Percentiles rank a stretch among this genome's conserved stretches.
phyloP scores from a whole-genome alignment of 2,113 vertebrate genomes.

The Mormoops blainvillei region DNA sequence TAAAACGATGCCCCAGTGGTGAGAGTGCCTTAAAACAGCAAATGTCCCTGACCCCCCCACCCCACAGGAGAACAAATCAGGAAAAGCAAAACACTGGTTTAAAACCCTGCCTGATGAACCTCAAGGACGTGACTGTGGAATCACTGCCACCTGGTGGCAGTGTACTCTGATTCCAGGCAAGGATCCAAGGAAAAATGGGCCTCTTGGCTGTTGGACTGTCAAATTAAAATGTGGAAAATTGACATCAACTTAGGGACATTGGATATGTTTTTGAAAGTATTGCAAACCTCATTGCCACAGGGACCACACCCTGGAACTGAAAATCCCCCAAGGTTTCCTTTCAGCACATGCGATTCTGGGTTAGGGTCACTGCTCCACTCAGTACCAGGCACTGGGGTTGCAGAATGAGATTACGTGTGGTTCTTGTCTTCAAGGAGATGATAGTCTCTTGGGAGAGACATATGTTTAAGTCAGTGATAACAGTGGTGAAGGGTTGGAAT shows the following conservation, averaged over 20 bases:
- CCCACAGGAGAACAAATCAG: not conserved
- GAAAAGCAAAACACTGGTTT: not conserved
- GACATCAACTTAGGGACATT: not conserved
- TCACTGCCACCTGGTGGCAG: conserved; percentile 60
- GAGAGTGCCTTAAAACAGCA: not conserved
- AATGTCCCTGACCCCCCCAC: no score
- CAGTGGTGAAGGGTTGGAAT: not conserved
- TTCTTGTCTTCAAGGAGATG: not conserved
- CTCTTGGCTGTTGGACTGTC: not conserved
- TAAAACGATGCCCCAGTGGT: not conserved
- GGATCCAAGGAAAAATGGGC: not conserved
- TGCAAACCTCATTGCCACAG: not conserved
- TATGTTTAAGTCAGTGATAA: not conserved
- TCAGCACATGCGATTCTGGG: not conserved
- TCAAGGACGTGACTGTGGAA: not conserved
- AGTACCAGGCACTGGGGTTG: not conserved
- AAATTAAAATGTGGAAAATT: not conserved
- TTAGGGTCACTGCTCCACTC: not conserved
- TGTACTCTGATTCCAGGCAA: not conserved
- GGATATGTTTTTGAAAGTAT: not conserved
- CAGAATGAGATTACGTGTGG: not conserved
- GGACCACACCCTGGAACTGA: not conserved
- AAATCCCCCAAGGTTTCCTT: not conserved
- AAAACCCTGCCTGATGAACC: not conserved
- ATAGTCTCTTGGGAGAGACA: not conserved